A percentile compares a stretch with the other conserved stretches of the same genome.
These are phyloP conservation scores for Drosophila rhopaloa DNA, from an alignment of 1,140 invertebrate genomes.

Conservation along the genomic window DNA sequence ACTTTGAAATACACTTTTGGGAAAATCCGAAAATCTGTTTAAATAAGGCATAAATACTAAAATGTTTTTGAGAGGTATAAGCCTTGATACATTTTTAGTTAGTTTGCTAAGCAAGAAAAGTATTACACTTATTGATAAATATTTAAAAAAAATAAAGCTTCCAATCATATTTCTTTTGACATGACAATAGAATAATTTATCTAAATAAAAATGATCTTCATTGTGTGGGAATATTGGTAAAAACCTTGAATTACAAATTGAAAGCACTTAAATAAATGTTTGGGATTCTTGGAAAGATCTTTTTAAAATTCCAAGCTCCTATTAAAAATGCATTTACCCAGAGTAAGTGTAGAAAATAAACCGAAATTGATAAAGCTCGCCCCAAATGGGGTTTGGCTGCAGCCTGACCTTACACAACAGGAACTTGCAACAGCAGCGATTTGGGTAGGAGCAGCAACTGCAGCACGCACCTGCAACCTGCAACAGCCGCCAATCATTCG, in stretches of 20 bases:
- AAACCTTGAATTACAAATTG: too few relatives aligned
- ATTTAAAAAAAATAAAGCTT: too few relatives aligned
- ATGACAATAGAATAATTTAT: too few relatives aligned
- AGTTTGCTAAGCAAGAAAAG: too few relatives aligned
- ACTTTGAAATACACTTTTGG: neutral
- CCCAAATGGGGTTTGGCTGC: slow-evolving; percentile 10
- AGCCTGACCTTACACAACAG: slow-evolving; percentile 53
- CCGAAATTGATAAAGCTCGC: slow-evolving; percentile 54
- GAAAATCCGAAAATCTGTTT: neutral
- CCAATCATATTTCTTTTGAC: too few relatives aligned
- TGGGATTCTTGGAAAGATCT: too few relatives aligned
- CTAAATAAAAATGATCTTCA: too few relatives aligned
- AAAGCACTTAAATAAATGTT: too few relatives aligned
- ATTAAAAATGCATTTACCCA: neutral
- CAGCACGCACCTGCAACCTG: slow-evolving; percentile 31
- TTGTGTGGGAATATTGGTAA: too few relatives aligned
- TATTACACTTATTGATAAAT: too few relatives aligned
- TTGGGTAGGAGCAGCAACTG: slow-evolving; percentile 1
- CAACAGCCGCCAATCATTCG: slow-evolving; percentile 39
- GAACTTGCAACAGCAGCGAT: slow-evolving; percentile 26
- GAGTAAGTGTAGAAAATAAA: slow-evolving; percentile 11
- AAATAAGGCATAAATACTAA: neutral
- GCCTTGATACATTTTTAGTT: too few relatives aligned
- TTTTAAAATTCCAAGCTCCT: neutral
- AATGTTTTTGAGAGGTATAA: neutral